A percentile compares a stretch with the other conserved stretches of the same genome.
phyloP scores from a whole-genome alignment of 2,113 vertebrate genomes.

The Trichechus manatus region DNA sequence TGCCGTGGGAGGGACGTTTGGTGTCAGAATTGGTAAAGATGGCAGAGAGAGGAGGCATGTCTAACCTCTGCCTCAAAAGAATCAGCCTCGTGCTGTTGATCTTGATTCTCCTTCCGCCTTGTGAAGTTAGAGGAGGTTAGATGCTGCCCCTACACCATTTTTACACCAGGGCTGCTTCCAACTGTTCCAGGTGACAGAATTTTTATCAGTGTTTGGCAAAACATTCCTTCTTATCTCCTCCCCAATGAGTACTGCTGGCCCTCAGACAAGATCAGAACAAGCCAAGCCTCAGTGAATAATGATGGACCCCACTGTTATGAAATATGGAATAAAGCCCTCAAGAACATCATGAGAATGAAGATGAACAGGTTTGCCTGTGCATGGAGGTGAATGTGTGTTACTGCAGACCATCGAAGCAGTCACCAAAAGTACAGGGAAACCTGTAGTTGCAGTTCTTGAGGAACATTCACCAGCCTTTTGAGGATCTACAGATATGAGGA shows the following conservation, averaged over 20 bases:
- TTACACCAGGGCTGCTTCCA: no score
- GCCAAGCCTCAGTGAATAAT: background rate
- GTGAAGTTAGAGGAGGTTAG: no score
- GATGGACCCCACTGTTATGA: background rate
- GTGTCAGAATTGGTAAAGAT: no score
- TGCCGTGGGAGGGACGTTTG: no score
- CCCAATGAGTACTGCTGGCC: background rate
- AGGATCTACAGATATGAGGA: background rate
- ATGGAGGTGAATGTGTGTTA: background rate
- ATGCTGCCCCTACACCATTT: no score
- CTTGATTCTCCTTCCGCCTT: no score
- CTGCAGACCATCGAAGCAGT: background rate
- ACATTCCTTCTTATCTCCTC: background rate
- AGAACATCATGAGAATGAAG: conserved; percentile 9
- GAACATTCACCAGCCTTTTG: background rate
- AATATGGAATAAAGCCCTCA: background rate
- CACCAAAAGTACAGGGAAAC: conserved; percentile 35
- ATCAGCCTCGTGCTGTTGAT: no score
- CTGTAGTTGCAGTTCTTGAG: background rate
- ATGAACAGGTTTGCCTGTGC: conserved; percentile 4
- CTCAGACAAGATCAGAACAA: conserved; percentile 24
- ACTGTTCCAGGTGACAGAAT: background rate
- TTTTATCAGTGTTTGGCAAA: conserved; percentile 15
- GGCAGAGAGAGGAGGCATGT: no score
- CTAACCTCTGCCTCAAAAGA: no score